Conservation (phyloP, 2,888 invertebrate species). For the Lycocerus yunnanus region DNA sequence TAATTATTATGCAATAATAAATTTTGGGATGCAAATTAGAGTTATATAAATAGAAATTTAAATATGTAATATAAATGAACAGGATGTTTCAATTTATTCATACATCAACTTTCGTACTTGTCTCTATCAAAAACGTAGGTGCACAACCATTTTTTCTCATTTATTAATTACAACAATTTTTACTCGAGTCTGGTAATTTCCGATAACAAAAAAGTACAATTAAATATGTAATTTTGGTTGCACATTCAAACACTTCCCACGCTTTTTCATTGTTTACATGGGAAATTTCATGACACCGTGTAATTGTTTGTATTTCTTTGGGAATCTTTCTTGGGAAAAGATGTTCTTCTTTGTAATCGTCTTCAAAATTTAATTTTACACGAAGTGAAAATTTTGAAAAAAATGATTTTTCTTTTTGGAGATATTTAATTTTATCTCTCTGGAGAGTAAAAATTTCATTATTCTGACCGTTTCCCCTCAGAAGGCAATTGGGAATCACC, state of each 20-base stretch:
- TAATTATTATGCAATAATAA: neutral
- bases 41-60: neutral
- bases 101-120: neutral
- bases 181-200: neutral
- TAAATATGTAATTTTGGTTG: neutral
- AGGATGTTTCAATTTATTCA: neutral
- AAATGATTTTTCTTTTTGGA: too few species aligned
- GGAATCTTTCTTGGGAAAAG: neutral
- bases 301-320: neutral
- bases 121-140: neutral
- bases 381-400: too few species aligned
- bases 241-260: neutral
- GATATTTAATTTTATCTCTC: too few species aligned
- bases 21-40: neutral
- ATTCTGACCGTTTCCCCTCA: too few species aligned
- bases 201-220: neutral
- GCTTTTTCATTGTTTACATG: conserved; percentile 1
- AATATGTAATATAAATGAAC: neutral
- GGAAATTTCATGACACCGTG: neutral
- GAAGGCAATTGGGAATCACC: too few species aligned
- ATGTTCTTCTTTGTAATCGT: too few species aligned
- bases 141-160: neutral
- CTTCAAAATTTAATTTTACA: too few species aligned
- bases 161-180: neutral
- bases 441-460: too few species aligned